Evolutionary conservation across 2,113 vertebrate genomes (phyloP).

Genomic region (Orthonyx spaldingii): DNA sequence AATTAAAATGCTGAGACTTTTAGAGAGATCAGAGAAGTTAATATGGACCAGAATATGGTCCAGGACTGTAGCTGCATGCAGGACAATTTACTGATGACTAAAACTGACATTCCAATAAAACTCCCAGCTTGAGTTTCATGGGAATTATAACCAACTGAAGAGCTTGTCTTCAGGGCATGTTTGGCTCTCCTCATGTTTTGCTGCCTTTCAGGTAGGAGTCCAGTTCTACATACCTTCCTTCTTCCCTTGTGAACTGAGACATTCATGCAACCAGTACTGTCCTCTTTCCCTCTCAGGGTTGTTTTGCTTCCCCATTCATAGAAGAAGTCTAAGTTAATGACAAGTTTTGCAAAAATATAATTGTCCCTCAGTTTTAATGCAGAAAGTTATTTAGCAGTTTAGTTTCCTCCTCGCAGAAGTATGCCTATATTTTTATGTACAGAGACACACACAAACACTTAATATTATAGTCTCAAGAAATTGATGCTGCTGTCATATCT

Average conservation of each 20-base stretch:
- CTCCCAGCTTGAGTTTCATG: background rate
- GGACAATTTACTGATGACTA: background rate
- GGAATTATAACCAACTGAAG: background rate
- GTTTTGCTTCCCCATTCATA: background rate
- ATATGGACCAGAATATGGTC: background rate
- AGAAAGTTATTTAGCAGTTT: background rate
- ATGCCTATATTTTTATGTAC: background rate
- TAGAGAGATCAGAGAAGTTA: background rate
- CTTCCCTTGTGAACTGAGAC: background rate
- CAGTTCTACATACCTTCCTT: background rate
- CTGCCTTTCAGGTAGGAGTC: background rate
- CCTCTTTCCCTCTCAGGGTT: background rate
- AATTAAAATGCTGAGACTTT: background rate
- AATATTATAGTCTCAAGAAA: background rate
- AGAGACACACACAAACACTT: background rate
- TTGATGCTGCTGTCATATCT: constrained; percentile 9
- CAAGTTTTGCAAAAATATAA: background rate
- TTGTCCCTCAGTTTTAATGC: background rate
- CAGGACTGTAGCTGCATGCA: background rate
- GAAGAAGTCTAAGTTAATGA: background rate
- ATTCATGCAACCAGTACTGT: background rate
- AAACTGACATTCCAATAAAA: background rate
- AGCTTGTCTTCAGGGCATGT: background rate
- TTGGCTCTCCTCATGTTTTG: background rate
- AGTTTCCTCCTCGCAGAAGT: background rate